Evolutionary conservation across 2,113 vertebrate genomes (phyloP).

Genomic region (Oceanites oceanicus): DNA sequence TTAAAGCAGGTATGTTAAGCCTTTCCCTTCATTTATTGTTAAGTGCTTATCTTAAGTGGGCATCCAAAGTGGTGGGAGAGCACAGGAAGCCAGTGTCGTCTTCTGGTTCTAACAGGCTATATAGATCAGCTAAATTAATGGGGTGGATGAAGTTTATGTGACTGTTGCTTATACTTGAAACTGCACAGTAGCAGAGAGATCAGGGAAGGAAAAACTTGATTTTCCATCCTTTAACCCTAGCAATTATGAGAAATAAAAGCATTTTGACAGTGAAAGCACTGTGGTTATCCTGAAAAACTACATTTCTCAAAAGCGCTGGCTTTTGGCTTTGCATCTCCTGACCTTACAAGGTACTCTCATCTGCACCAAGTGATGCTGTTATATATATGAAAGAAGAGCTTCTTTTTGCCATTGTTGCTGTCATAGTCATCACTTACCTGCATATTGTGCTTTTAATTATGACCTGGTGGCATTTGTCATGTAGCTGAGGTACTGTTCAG

Average conservation of each 20-base stretch:
- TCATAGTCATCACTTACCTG: neutral
- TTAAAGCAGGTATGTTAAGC: neutral
- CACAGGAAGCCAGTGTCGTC: neutral
- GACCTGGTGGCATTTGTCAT: neutral
- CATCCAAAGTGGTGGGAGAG: neutral
- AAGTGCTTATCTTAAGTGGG: neutral
- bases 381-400: neutral
- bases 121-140: neutral
- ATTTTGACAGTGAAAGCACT: neutral
- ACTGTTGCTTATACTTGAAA: neutral
- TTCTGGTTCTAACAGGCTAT: neutral
- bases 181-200: neutral
- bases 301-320: constrained; percentile 3
- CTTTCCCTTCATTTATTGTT: neutral
- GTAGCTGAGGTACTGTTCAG: neutral
- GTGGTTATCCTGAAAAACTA: neutral
- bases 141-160: neutral
- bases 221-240: neutral
- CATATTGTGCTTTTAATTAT: neutral
- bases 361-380: neutral
- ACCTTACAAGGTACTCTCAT: neutral
- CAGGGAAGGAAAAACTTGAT: neutral
- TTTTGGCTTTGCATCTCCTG: neutral
- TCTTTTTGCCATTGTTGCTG: neutral
- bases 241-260: neutral